These are phyloP conservation scores for Desmodus rotundus DNA, from an alignment of 2,113 vertebrate genomes.

Conservation along the genomic window DNA sequence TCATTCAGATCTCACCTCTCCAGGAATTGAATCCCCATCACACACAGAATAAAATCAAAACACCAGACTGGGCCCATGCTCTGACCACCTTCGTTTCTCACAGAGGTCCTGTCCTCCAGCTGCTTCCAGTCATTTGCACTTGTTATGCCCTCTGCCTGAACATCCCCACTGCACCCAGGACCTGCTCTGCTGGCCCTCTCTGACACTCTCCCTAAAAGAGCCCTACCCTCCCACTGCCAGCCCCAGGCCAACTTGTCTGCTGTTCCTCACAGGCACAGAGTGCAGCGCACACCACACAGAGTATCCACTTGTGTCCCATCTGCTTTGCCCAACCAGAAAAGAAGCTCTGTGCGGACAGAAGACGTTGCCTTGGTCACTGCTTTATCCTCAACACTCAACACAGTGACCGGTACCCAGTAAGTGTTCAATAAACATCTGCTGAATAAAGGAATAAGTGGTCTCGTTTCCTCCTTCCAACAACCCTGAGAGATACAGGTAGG, in stretches of 20 bases:
- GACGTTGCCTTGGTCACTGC: neutral
- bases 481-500: neutral
- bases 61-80: no score
- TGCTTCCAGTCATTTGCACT: neutral
- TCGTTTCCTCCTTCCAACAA: neutral
- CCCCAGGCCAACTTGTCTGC: neutral
- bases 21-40: neutral
- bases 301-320: accelerated
- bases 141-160: neutral
- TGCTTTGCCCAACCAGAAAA: neutral
- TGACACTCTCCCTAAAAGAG: no score
- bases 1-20: neutral
- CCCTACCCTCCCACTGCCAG: no score
- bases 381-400: neutral
- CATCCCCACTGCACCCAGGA: neutral
- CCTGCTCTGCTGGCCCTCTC: neutral
- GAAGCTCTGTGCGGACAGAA: neutral
- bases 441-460: neutral
- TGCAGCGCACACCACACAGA: accelerated
- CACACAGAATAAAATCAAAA: neutral
- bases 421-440: neutral
- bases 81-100: no score
- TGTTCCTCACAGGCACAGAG: neutral
- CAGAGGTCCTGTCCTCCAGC: neutral
- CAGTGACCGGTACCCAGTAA: neutral